Evolutionary conservation across 2,888 invertebrate species (phyloP).

Genomic region (Drosophila paramelanica): DNA sequence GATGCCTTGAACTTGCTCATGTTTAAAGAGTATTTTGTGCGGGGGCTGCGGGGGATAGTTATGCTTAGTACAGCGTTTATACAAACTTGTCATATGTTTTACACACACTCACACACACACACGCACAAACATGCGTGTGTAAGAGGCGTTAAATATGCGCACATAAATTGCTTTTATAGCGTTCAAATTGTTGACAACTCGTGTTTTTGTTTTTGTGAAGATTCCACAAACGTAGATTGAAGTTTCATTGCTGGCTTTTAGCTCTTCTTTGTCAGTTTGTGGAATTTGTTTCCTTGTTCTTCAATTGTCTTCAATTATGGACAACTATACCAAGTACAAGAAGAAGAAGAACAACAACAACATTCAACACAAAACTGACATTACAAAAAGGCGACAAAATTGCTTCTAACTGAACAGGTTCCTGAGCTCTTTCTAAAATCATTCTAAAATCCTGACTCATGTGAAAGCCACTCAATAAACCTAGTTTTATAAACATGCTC

Average conservation of each 20-base stretch:
- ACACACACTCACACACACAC: conserved; percentile 3
- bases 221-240: conserved; percentile 35
- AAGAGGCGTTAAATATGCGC: conserved; percentile 60
- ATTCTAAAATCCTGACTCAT: conserved; percentile 1
- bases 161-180: conserved; percentile 67
- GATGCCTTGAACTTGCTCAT: conserved; percentile 48
- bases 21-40: not conserved
- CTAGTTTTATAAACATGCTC: not conserved
- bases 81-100: conserved; percentile 14
- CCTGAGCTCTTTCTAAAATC: conserved; percentile 6
- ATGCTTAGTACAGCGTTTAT: conserved; percentile 36
- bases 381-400: conserved; percentile 42
- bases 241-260: conserved; percentile 20
- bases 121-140: conserved; percentile 7
- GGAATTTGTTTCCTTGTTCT: conserved; percentile 41
- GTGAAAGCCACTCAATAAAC: not conserved
- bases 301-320: conserved; percentile 36
- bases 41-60: not conserved
- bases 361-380: conserved; percentile 8
- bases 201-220: conserved; percentile 14
- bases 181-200: conserved; percentile 53
- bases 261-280: not conserved
- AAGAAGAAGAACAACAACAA: conserved; percentile 2
- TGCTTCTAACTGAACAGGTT: conserved; percentile 57
- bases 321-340: conserved; percentile 1